Evolutionary conservation across 2,113 vertebrate genomes (phyloP).

Genomic region (Pedetes capensis): DNA sequence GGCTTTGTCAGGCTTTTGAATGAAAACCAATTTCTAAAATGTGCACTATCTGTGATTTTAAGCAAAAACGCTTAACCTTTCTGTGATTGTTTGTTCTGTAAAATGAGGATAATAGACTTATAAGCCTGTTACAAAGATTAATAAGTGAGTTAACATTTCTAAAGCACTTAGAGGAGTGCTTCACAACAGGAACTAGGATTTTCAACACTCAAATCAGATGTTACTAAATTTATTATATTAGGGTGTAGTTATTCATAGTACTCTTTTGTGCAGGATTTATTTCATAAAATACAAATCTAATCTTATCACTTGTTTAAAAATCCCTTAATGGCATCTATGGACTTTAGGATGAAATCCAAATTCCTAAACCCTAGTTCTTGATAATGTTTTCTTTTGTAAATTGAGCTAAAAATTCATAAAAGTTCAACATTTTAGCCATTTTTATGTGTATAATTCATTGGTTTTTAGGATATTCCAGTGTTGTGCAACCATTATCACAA

Average conservation of each 20-base stretch:
- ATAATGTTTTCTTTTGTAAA: slow-evolving; percentile 5
- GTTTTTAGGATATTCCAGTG: background rate
- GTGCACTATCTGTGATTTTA: background rate
- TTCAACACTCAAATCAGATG: background rate
- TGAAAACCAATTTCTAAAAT: background rate
- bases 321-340: background rate
- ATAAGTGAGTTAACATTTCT: background rate
- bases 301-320: background rate
- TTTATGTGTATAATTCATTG: background rate
- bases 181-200: background rate
- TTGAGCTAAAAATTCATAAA: background rate
- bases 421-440: background rate
- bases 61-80: background rate
- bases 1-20: background rate
- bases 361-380: background rate
- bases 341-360: slow-evolving; percentile 4
- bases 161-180: background rate
- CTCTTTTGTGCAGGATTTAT: background rate
- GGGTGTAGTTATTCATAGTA: background rate
- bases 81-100: background rate
- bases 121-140: background rate
- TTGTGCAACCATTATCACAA: background rate
- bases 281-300: slow-evolving; percentile 18
- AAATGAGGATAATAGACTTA: background rate
- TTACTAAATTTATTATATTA: background rate